Percentiles rank a stretch among this genome's conserved stretches.
These are phyloP conservation scores for Cybosia mesomella DNA, from an alignment of 2,888 invertebrate genomes.

Conservation along the genomic window DNA sequence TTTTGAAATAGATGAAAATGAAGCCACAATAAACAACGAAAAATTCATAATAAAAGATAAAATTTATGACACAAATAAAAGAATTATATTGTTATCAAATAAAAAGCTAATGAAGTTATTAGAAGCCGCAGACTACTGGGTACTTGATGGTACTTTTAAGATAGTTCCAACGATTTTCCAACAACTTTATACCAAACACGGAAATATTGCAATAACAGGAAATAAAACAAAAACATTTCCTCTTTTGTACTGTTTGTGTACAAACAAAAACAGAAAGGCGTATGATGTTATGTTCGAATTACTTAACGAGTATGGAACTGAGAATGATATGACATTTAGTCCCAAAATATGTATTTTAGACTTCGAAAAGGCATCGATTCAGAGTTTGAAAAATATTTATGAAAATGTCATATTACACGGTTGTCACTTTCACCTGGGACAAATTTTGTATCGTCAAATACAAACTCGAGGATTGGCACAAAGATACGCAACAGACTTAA, in stretches of 20 bases:
- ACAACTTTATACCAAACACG: too few species aligned
- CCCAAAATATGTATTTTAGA: too few species aligned
- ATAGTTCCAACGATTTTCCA: too few species aligned
- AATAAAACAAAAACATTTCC: slow-evolving; percentile 13
- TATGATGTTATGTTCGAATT: slow-evolving; percentile 11
- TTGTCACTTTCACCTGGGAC: too few species aligned
- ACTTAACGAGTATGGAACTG: slow-evolving; percentile 13
- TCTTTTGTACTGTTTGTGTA: slow-evolving; percentile 13
- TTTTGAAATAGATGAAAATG: slow-evolving; percentile 13
- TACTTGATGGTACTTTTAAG: too few species aligned
- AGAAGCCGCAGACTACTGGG: too few species aligned
- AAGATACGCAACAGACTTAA: slow-evolving; percentile 6
- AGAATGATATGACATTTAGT: slow-evolving; percentile 11
- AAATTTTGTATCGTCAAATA: too few species aligned
- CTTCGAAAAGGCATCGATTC: too few species aligned
- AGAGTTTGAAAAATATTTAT: too few species aligned
- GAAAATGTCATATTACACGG: too few species aligned
- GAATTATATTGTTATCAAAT: slow-evolving; percentile 12
- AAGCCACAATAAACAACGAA: slow-evolving; percentile 11
- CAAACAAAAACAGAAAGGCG: slow-evolving; percentile 12
- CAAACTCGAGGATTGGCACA: too few species aligned
- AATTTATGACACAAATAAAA: slow-evolving; percentile 11
- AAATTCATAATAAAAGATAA: slow-evolving; percentile 11
- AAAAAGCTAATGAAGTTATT: too few species aligned
- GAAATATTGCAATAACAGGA: slow-evolving; percentile 12